A percentile compares a stretch with the other conserved stretches of the same genome.
These are phyloP conservation scores for Tachuris rubrigastra DNA, from an alignment of 2,113 vertebrate species.

Conservation along the genomic window DNA sequence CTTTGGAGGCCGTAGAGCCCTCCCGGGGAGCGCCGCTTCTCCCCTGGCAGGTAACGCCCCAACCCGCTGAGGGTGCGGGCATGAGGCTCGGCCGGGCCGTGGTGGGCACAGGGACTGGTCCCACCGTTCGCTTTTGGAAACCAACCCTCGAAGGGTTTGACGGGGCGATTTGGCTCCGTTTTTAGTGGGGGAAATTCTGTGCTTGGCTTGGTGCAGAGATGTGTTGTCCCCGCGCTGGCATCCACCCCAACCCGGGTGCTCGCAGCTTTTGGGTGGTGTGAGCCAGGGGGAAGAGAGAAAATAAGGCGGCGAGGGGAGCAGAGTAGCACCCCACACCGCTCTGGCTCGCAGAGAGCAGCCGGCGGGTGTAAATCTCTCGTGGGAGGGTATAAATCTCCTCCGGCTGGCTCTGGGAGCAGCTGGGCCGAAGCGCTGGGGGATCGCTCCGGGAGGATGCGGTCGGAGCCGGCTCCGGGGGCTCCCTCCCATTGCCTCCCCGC, in stretches of 20 bases:
- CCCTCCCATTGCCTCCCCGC: neutral
- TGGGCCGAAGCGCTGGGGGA: neutral
- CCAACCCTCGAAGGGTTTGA: accelerated
- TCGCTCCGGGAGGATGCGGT: neutral
- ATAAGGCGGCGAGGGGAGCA: neutral
- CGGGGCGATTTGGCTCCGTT: neutral
- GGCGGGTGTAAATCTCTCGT: neutral
- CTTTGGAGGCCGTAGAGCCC: neutral
- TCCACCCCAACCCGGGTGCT: accelerated
- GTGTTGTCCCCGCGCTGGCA: neutral
- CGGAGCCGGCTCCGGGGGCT: neutral
- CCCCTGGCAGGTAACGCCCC: neutral
- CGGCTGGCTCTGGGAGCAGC: neutral
- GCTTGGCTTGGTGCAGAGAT: accelerated
- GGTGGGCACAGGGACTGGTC: neutral
- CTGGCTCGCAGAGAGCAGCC: neutral
- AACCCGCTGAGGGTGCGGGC: no score
- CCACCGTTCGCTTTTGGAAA: neutral
- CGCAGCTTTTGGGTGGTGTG: neutral
- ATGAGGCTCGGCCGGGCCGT: neutral
- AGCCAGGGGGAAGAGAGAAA: no score
- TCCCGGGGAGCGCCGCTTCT: neutral
- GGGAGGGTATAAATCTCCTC: neutral
- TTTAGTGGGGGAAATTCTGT: accelerated
- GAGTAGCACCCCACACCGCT: neutral